Percentiles rank a stretch among this genome's conserved stretches.
phyloP scores from a whole-genome alignment of 2,888 invertebrate genomes.

The Rhyacophila evoluta region DNA sequence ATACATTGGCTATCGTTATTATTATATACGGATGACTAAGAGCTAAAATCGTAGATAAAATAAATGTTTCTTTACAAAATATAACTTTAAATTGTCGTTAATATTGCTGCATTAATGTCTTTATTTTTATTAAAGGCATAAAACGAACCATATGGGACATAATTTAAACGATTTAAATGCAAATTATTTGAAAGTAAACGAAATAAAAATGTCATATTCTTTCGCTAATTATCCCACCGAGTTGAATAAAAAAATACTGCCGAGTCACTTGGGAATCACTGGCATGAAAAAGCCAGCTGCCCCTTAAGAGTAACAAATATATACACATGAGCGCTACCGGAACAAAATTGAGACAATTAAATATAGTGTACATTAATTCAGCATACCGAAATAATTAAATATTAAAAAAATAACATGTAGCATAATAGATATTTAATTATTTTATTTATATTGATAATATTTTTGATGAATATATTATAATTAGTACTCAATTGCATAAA shows the following conservation, averaged over 20 bases:
- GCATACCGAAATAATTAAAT: no score
- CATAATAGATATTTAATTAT: no score
- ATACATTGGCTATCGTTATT: no score
- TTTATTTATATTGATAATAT: no score
- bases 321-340: not conserved
- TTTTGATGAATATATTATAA: no score
- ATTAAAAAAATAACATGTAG: no score
- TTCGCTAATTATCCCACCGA: slow-evolving; percentile 8
- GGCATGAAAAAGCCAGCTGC: not conserved
- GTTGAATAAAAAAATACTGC: slow-evolving; percentile 4
- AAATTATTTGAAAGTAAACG: not conserved
- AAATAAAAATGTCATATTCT: slow-evolving; percentile 17
- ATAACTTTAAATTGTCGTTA: no score
- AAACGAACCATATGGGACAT: not conserved
- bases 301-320: not conserved
- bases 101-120: no score
- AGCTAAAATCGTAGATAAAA: not conserved
- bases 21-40: no score
- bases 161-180: not conserved
- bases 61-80: not conserved
- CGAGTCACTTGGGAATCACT: slow-evolving; percentile 14
- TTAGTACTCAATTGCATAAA: not conserved
- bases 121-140: not conserved
- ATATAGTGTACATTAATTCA: no score
- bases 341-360: not conserved